Evolutionary conservation across 1,140 invertebrate species (phyloP).

Genomic region (Drosophila hydei): DNA sequence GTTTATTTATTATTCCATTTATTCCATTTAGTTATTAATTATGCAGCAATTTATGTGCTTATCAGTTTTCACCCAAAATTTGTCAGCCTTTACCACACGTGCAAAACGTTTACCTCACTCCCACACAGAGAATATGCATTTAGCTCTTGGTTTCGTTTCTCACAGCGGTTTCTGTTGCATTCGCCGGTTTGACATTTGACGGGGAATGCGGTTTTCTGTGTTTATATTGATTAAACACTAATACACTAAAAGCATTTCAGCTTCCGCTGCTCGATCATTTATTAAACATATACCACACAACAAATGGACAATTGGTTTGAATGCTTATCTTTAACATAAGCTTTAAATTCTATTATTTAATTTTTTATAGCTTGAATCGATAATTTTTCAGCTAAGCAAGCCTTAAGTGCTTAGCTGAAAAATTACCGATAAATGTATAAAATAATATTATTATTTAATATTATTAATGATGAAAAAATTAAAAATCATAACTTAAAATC

Average conservation of each 20-base stretch:
- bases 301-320: neutral
- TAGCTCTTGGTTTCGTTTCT: constrained; percentile 14
- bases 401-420: no score
- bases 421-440: no score
- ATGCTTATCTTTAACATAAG: no score
- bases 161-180: constrained; percentile 49
- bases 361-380: neutral
- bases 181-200: constrained; percentile 63
- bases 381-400: no score
- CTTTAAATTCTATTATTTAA: neutral
- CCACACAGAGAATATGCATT: neutral
- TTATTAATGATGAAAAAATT: no score
- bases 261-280: neutral
- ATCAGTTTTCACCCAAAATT: constrained; percentile 49
- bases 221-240: constrained; percentile 6
- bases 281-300: neutral
- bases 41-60: constrained; percentile 57
- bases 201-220: constrained; percentile 10
- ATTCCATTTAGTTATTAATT: constrained; percentile 61
- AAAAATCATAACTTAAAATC: no score
- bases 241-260: constrained; percentile 10
- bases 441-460: no score
- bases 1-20: constrained; percentile 46
- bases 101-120: constrained; percentile 42
- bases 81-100: constrained; percentile 57